Conservation (phyloP, 2,797 vertebrate genomes). For the Telmatherina bonti region DNA sequence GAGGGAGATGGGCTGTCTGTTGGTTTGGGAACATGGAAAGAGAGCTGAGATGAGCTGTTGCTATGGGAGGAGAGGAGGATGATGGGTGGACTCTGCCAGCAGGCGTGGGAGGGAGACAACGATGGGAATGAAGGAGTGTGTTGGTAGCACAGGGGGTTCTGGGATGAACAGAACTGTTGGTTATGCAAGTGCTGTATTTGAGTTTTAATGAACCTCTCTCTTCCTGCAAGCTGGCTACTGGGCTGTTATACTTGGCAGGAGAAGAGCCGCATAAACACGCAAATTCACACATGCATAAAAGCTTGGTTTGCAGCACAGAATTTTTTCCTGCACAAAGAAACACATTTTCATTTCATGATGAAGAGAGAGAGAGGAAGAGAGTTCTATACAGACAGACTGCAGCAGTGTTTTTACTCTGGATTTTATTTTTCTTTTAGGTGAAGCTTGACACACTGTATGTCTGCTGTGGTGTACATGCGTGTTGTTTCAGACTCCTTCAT, state of each 20-base stretch:
- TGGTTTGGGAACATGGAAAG: constrained; percentile 65
- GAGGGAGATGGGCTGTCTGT: constrained; percentile 45
- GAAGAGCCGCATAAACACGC: constrained; percentile 67
- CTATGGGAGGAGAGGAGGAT: constrained; percentile 73
- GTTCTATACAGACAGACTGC: constrained; percentile 37
- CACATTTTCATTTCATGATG: constrained; percentile 55
- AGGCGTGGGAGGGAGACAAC: constrained; percentile 65
- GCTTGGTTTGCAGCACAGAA: constrained; percentile 48
- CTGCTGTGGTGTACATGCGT: neutral
- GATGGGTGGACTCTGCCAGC: constrained; percentile 72
- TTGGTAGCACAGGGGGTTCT: constrained; percentile 62
- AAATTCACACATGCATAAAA: constrained; percentile 32
- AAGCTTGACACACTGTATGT: constrained; percentile 12
- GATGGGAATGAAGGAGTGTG: constrained; percentile 68
- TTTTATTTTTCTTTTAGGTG: constrained; percentile 24
- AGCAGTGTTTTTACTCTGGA: constrained; percentile 18
- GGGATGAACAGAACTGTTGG: constrained; percentile 74
- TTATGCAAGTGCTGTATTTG: constrained; percentile 81
- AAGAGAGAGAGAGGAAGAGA: constrained; percentile 42
- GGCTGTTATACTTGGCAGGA: constrained; percentile 83
- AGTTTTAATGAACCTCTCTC: constrained; percentile 83
- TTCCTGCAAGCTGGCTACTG: constrained; percentile 75
- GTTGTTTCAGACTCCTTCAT: constrained; percentile 35
- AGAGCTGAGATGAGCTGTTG: constrained; percentile 74
- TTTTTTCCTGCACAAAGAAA: constrained; percentile 43